Percentiles rank a stretch among this genome's conserved stretches.
phyloP scores from a whole-genome alignment of 2,113 vertebrate species.

The Campylomormyrus tamandua region DNA sequence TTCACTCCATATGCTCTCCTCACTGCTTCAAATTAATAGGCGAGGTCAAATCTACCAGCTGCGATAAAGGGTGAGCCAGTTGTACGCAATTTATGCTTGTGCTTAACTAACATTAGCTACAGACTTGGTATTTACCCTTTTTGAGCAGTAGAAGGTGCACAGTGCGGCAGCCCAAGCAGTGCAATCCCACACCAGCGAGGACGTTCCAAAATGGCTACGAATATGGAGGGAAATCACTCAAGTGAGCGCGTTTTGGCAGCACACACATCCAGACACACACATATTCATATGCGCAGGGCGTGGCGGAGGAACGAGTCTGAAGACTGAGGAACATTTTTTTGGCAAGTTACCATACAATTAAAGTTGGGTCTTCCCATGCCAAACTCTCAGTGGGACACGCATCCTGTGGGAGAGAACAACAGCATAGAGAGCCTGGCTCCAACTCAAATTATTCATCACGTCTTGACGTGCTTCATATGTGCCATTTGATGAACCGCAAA shows the following conservation, averaged over 20 bases:
- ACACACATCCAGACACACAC: background rate
- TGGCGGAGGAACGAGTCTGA: slow-evolving; percentile 21
- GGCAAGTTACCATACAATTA: slow-evolving; percentile 27
- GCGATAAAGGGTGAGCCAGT: background rate
- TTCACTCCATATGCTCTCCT: background rate
- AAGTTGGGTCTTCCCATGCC: slow-evolving; percentile 17
- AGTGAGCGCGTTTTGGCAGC: background rate
- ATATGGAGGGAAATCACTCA: background rate
- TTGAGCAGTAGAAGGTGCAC: background rate
- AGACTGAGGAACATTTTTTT: slow-evolving; percentile 30
- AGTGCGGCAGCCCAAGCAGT: background rate
- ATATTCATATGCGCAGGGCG: slow-evolving; percentile 14
- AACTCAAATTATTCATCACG: slow-evolving; percentile 12
- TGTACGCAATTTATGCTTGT: background rate
- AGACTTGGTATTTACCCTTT: background rate
- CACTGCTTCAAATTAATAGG: background rate
- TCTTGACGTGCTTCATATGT: slow-evolving; percentile 17
- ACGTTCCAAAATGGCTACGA: background rate
- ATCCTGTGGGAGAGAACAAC: slow-evolving; percentile 30
- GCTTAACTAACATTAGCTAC: background rate
- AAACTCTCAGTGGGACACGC: slow-evolving; percentile 28
- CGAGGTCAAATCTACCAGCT: background rate
- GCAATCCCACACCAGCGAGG: background rate
- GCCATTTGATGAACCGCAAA: background rate
- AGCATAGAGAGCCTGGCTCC: slow-evolving; percentile 8